These are phyloP conservation scores for Deroplatys truncata DNA, from an alignment of 2,888 invertebrate species.

Conservation along the genomic window DNA sequence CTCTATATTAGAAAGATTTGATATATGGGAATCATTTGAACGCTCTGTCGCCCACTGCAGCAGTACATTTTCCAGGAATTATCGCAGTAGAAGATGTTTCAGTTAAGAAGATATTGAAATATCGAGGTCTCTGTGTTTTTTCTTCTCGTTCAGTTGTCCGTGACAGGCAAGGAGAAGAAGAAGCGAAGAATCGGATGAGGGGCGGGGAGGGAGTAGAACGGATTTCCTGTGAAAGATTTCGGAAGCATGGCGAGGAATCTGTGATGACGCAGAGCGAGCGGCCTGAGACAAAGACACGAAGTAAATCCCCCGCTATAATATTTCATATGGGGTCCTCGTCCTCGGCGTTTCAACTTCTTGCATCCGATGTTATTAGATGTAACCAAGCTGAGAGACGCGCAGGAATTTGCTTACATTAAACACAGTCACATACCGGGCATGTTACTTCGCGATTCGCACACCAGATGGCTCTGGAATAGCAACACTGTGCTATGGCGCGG, in stretches of 20 bases:
- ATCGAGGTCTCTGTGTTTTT: background rate
- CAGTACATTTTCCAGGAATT: background rate
- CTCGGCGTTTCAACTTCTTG: background rate
- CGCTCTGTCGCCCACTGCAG: background rate
- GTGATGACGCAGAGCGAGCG: background rate
- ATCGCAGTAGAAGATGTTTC: background rate
- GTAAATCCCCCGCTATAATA: background rate
- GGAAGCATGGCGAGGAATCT: conserved; percentile 3
- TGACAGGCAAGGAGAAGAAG: background rate
- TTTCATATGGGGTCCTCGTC: background rate
- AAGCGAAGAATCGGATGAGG: background rate
- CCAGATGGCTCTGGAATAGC: background rate
- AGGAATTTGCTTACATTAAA: background rate
- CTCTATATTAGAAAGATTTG: too few relatives aligned
- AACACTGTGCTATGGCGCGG: too few relatives aligned
- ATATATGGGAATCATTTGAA: background rate
- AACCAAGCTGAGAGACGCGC: background rate
- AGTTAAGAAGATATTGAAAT: background rate
- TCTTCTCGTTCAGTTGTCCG: background rate
- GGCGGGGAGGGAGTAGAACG: background rate
- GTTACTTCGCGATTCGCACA: background rate
- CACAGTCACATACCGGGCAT: background rate
- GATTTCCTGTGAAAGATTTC: conserved; percentile 12
- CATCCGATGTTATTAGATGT: background rate
- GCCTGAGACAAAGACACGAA: background rate